Percentiles rank a stretch among this genome's conserved stretches.
Evolutionary conservation across 2,797 vertebrate species (phyloP).

Genomic region (Sphaeramia orbicularis): DNA sequence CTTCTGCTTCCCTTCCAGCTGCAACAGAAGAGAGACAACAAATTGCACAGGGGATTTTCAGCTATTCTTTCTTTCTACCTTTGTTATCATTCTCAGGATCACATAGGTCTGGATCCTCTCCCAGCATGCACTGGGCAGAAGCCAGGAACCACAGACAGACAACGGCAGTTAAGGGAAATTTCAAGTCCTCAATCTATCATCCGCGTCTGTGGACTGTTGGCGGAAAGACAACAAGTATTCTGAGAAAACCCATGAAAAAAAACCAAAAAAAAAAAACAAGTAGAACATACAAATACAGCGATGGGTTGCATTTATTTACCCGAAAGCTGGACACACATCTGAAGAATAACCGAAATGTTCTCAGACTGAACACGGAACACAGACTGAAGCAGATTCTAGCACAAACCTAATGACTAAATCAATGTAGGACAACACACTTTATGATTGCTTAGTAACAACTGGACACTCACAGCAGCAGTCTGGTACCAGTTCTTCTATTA

Average conservation of each 20-base stretch:
- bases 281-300: too few relatives aligned
- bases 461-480: too few relatives aligned
- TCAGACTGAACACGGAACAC: too few relatives aligned
- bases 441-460: too few relatives aligned
- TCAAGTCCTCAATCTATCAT: not conserved
- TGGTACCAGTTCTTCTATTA: too few relatives aligned
- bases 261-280: too few relatives aligned
- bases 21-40: not conserved
- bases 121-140: constrained; percentile 23
- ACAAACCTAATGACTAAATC: too few relatives aligned
- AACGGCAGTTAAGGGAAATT: not conserved
- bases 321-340: too few relatives aligned
- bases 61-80: not conserved
- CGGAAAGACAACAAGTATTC: not conserved
- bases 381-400: too few relatives aligned
- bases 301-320: too few relatives aligned
- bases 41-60: constrained; percentile 15
- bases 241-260: not conserved
- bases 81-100: constrained; percentile 12
- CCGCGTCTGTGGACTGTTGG: not conserved
- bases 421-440: too few relatives aligned
- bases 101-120: not conserved
- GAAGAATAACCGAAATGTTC: too few relatives aligned
- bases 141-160: not conserved
- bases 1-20: constrained; percentile 7